Conservation (phyloP, 2,113 vertebrate genomes). For the Manacus vitellinus region DNA sequence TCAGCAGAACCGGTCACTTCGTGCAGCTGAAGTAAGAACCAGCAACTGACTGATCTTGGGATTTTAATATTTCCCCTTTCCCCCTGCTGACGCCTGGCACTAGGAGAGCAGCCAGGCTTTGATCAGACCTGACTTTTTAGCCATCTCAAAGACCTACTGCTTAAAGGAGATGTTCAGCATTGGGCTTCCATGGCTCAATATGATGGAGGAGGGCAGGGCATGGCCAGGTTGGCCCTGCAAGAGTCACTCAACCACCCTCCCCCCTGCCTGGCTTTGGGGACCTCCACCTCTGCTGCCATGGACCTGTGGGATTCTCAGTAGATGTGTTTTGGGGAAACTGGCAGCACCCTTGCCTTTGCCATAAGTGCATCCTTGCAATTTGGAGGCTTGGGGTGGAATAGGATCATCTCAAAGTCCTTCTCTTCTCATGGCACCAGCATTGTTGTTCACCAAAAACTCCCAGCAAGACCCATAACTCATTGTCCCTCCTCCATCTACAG, state of each 20-base stretch:
- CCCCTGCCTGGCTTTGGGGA: background rate
- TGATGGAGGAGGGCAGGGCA: background rate
- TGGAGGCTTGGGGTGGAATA: too few species aligned
- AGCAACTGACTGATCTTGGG: background rate
- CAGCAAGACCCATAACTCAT: background rate
- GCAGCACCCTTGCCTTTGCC: background rate
- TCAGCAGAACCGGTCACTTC: slow-evolving; percentile 39
- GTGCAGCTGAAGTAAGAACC: background rate
- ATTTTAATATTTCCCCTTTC: slow-evolving; percentile 43
- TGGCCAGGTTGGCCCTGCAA: background rate
- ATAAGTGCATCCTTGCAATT: accelerated
- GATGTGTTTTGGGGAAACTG: background rate
- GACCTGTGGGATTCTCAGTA: background rate
- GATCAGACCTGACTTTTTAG: background rate
- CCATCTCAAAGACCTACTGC: background rate
- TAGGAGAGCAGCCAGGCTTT: background rate
- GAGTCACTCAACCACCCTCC: accelerated
- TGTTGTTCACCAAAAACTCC: background rate
- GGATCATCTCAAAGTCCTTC: background rate
- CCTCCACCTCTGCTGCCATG: background rate
- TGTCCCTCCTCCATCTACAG: background rate
- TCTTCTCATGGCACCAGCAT: background rate
- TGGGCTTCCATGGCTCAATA: accelerated
- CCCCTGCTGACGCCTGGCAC: background rate
- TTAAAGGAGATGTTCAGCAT: background rate